phyloP scores from a whole-genome alignment of 1,140 invertebrate genomes.

The Akabosia matsudoensis region DNA sequence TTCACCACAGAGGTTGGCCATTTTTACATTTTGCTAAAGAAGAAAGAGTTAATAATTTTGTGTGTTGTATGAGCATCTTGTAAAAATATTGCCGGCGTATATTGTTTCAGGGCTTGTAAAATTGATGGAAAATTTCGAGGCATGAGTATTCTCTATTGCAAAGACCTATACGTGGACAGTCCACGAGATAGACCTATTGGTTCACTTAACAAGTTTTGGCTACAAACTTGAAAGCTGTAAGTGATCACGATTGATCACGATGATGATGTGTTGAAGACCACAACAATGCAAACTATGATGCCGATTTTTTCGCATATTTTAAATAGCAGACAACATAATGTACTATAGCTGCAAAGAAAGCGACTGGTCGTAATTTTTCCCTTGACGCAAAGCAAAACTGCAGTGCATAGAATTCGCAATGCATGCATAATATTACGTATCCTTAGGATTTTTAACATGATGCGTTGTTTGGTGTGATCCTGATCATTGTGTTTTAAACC shows the following conservation, averaged over 20 bases:
- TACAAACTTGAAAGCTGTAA: too few species aligned
- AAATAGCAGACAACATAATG: not conserved
- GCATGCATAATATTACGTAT: too few species aligned
- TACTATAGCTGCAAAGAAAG: too few species aligned
- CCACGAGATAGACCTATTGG: too few species aligned
- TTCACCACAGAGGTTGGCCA: too few species aligned
- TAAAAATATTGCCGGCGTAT: not conserved
- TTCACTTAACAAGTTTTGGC: too few species aligned
- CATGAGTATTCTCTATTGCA: not conserved
- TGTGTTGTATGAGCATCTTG: not conserved
- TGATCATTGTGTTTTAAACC: not conserved
- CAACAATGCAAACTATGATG: not conserved
- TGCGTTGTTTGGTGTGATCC: not conserved
- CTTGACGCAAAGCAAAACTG: too few species aligned
- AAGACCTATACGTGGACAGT: too few species aligned
- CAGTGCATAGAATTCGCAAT: too few species aligned
- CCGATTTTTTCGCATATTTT: not conserved
- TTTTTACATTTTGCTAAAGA: too few species aligned
- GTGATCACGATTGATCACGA: constrained; percentile 6
- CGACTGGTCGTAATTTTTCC: too few species aligned
- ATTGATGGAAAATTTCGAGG: not conserved
- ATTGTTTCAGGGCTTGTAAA: constrained; percentile 17
- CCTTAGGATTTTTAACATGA: too few species aligned
- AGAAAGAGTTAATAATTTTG: not conserved
- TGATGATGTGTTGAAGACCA: not conserved